Conservation (phyloP, 2,888 invertebrate species). For the Sinohyriopsis cumingii region DNA sequence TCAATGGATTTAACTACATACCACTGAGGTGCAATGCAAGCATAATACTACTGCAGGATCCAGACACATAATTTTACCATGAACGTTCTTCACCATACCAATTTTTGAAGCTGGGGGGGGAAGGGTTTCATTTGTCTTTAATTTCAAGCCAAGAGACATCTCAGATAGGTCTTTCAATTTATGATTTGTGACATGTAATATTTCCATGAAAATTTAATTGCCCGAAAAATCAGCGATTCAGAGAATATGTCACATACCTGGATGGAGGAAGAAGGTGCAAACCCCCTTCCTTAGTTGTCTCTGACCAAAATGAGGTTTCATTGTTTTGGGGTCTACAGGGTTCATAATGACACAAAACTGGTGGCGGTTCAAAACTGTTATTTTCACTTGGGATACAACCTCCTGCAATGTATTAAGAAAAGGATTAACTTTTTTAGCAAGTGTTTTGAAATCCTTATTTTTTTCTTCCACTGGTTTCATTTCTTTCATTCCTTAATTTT, state of each 20-base stretch:
- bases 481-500: too few relatives aligned
- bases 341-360: constrained; percentile 62
- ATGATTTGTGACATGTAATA: neutral
- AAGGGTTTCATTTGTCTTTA: too few relatives aligned
- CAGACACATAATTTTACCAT: too few relatives aligned
- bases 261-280: constrained; percentile 64
- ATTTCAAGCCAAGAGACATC: too few relatives aligned
- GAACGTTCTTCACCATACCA: too few relatives aligned
- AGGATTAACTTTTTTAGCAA: neutral
- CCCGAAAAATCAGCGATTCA: neutral
- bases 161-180: too few relatives aligned
- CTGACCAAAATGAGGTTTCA: constrained; percentile 57
- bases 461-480: too few relatives aligned
- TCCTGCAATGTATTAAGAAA: constrained; percentile 31
- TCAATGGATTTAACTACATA: too few relatives aligned
- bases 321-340: constrained; percentile 47
- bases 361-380: constrained; percentile 52
- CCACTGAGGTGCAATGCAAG: too few relatives aligned
- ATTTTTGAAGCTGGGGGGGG: too few relatives aligned
- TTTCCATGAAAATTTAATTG: constrained; percentile 1
- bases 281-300: constrained; percentile 52
- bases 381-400: constrained; percentile 43
- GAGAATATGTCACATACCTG: constrained; percentile 43
- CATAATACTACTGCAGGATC: too few relatives aligned
- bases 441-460: neutral